Conservation (phyloP, 2,888 invertebrate genomes). For the Callimorpha dominula region DNA sequence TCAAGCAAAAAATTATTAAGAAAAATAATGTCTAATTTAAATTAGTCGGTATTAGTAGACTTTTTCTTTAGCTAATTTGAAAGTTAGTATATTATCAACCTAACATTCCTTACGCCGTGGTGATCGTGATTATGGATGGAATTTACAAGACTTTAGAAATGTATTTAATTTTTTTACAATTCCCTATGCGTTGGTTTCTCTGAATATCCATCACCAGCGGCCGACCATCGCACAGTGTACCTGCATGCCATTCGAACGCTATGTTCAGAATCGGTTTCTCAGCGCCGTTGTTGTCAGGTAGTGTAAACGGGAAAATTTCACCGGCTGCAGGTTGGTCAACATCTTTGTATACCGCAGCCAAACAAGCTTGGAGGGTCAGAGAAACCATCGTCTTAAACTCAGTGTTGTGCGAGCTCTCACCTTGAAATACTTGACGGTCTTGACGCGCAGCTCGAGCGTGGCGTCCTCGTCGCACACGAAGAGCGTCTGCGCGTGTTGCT, state of each 20-base stretch:
- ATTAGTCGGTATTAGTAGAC: background rate
- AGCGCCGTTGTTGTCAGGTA: too few species aligned
- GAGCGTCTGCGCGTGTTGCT: constrained; percentile 96
- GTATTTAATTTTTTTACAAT: background rate
- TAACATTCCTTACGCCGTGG: background rate
- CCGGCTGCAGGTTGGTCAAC: background rate
- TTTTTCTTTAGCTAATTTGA: background rate
- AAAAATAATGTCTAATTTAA: too few species aligned
- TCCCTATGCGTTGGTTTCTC: background rate
- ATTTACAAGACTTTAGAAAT: background rate
- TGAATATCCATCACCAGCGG: background rate
- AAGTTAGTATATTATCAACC: background rate
- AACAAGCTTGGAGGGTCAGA: background rate
- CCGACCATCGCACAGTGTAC: background rate
- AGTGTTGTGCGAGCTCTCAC: constrained; percentile 67
- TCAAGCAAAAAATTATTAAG: too few species aligned
- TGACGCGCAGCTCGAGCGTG: constrained; percentile 97
- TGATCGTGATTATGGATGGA: background rate
- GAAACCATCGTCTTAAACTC: background rate
- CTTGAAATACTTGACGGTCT: constrained; percentile 99
- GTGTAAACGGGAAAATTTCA: too few species aligned
- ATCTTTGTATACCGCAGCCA: background rate
- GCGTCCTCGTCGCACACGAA: constrained; percentile 99
- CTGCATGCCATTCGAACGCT: background rate
- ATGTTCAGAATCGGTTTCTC: background rate